Evolutionary conservation across 2,113 vertebrate genomes (phyloP).

Genomic region (Xiphophorus couchianus): DNA sequence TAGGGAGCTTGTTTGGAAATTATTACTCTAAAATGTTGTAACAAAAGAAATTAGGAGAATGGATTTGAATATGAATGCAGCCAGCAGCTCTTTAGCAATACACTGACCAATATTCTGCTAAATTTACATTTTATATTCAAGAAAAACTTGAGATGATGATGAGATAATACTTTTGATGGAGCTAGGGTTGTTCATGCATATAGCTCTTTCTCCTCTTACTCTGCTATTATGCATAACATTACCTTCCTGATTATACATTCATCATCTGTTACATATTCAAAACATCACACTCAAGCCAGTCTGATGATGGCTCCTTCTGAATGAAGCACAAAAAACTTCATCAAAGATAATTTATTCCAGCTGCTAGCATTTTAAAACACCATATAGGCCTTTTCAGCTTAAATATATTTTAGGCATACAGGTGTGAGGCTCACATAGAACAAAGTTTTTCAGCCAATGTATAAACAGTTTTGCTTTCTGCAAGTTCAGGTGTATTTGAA

Average conservation of each 20-base stretch:
- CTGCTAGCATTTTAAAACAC: conserved; percentile 51
- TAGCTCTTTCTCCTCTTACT: conserved; percentile 45
- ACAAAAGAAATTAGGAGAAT: conserved; percentile 46
- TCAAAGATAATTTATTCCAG: conserved; percentile 67
- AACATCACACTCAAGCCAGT: conserved; percentile 57
- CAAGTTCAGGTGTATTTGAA: conserved; percentile 36
- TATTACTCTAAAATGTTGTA: conserved; percentile 36
- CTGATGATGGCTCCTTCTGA: conserved; percentile 65
- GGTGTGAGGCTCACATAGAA: conserved; percentile 21
- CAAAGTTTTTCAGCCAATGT: conserved; percentile 12
- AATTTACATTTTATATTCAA: conserved; percentile 19
- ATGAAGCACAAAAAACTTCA: conserved; percentile 56
- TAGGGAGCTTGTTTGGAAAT: conserved; percentile 45
- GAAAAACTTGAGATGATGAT: conserved; percentile 30
- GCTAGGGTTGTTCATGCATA: conserved; percentile 13
- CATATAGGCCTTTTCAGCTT: conserved; percentile 26
- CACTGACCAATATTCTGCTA: conserved; percentile 45
- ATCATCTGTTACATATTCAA: conserved; percentile 72
- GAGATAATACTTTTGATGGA: conserved; percentile 44
- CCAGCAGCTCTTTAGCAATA: conserved; percentile 25
- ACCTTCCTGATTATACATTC: conserved; percentile 64
- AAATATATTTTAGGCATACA: conserved; percentile 20
- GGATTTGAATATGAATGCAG: conserved; percentile 64
- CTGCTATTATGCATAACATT: conserved; percentile 43
- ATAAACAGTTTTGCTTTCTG: conserved; percentile 17